These are phyloP conservation scores for Papilio xuthus DNA, from an alignment of 1,140 invertebrate species.

Conservation along the genomic window DNA sequence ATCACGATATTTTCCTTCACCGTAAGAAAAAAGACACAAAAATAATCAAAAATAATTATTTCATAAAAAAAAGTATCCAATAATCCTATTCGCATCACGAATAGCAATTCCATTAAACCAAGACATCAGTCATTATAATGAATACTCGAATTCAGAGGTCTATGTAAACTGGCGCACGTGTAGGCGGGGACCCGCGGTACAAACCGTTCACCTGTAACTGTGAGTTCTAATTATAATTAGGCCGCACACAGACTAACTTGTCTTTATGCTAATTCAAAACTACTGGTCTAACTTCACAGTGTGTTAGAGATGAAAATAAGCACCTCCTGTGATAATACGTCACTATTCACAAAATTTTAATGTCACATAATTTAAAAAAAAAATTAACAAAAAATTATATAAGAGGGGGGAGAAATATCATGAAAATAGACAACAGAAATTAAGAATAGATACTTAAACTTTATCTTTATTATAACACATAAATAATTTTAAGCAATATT, in stretches of 20 bases:
- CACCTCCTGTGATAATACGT: too few relatives aligned
- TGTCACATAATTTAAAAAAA: too few relatives aligned
- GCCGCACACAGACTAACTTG: background rate
- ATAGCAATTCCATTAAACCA: background rate
- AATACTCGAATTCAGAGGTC: background rate
- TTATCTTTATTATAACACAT: too few relatives aligned
- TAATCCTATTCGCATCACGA: too few relatives aligned
- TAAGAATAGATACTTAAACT: too few relatives aligned
- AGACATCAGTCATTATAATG: background rate
- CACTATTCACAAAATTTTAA: too few relatives aligned
- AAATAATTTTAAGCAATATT: too few relatives aligned
- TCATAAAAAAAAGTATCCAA: background rate
- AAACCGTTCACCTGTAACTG: constrained; percentile 2
- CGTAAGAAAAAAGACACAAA: background rate
- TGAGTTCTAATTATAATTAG: constrained; percentile 11
- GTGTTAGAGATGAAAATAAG: background rate
- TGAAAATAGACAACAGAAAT: too few relatives aligned
- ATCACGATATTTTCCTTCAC: too few relatives aligned
- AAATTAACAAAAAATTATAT: too few relatives aligned
- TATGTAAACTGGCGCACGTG: background rate
- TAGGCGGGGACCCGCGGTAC: background rate
- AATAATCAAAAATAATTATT: background rate
- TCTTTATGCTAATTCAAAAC: background rate
- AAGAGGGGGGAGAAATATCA: too few relatives aligned
- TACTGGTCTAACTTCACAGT: background rate